A percentile compares a stretch with the other conserved stretches of the same genome.
Evolutionary conservation across 2,113 vertebrate genomes (phyloP).

Genomic region (Enhydra lutris): DNA sequence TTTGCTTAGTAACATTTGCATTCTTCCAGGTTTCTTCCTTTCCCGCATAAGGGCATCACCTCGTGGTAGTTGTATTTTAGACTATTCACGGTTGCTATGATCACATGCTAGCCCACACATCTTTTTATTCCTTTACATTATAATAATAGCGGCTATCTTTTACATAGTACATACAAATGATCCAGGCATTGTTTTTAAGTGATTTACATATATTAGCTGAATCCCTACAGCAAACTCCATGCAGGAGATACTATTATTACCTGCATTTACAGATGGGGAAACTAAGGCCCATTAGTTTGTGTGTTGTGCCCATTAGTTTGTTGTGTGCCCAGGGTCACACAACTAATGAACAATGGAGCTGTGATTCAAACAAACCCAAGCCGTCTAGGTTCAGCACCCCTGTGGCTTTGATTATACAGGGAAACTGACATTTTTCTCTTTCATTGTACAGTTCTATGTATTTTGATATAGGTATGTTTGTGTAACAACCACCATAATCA

Average conservation of each 20-base stretch:
- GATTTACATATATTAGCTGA: background rate
- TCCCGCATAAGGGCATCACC: background rate
- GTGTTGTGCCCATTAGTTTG: no score
- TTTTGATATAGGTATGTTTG: background rate
- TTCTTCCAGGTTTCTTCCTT: background rate
- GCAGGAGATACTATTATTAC: background rate
- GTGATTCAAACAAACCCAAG: background rate
- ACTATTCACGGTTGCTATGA: background rate
- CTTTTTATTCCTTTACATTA: background rate
- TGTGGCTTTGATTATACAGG: background rate
- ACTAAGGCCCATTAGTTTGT: background rate
- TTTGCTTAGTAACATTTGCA: background rate
- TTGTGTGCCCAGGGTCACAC: background rate
- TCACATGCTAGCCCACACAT: background rate
- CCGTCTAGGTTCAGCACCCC: background rate
- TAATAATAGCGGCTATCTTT: background rate
- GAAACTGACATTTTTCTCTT: background rate
- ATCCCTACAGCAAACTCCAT: background rate
- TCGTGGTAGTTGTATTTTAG: background rate
- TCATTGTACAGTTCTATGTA: background rate
- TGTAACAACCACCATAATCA: background rate
- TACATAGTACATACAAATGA: background rate
- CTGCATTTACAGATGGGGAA: background rate
- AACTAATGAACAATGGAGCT: background rate
- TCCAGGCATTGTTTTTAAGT: background rate